Conservation (phyloP, 2,797 vertebrate species). For the Naso thynnoides region DNA sequence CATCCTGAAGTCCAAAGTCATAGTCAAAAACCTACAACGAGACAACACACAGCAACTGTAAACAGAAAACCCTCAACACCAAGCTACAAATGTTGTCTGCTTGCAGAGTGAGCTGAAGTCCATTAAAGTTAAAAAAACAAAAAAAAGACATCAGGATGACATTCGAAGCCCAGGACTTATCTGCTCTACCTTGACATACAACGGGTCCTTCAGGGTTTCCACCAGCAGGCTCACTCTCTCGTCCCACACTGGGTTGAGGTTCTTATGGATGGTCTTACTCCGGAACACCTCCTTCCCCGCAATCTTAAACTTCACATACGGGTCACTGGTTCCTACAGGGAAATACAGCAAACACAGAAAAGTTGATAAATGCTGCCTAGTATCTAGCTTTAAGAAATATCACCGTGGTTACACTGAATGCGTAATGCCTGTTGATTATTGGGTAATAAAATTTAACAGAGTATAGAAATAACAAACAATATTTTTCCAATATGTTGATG, state of each 20-base stretch:
- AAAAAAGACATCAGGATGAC: background rate
- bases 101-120: background rate
- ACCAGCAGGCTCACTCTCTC: constrained; percentile 89
- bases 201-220: constrained; percentile 88
- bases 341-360: constrained; percentile 26
- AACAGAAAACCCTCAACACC: background rate
- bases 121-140: background rate
- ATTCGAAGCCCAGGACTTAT: background rate
- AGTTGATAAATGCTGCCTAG: background rate
- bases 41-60: constrained; percentile 27
- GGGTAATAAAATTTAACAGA: background rate
- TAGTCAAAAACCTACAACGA: constrained; percentile 90
- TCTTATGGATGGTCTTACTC: constrained; percentile 96
- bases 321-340: constrained; percentile 92
- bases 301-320: constrained; percentile 97
- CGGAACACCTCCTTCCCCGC: constrained; percentile 95
- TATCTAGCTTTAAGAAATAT: background rate
- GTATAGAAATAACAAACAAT: background rate
- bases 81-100: background rate
- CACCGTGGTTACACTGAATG: too few species aligned
- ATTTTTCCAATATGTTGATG: background rate
- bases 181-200: constrained; percentile 92
- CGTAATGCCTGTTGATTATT: background rate
- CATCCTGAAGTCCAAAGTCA: constrained; percentile 98
- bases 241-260: constrained; percentile 96